A percentile compares a stretch with the other conserved stretches of the same genome.
Conservation (phyloP, 1,140 invertebrate species). For the Dufourea novaeangliae region DNA sequence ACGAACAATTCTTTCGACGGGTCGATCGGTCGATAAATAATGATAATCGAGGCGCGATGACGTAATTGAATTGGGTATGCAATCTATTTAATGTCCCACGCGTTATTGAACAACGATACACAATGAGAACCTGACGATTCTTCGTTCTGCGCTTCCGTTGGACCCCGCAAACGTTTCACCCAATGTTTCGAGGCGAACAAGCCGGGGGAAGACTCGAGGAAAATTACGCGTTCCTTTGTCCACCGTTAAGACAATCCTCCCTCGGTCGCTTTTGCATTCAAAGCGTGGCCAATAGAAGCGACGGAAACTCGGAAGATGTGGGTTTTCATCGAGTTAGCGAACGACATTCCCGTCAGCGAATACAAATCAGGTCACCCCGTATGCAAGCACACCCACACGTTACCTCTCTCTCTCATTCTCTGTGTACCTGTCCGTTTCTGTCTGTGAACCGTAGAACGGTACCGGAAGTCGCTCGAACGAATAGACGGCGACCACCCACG, state of each 20-base stretch:
- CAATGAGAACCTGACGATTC: too few species aligned
- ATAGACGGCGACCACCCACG: constrained; percentile 38
- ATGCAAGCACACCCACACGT: constrained; percentile 7
- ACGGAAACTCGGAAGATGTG: constrained; percentile 61
- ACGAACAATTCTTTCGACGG: too few species aligned
- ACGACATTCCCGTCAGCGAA: constrained; percentile 53
- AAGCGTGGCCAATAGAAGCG: constrained; percentile 55
- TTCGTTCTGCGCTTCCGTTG: not conserved
- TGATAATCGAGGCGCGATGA: too few species aligned
- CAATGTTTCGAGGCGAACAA: constrained; percentile 25
- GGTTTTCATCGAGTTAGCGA: constrained; percentile 65
- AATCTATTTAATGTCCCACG: too few species aligned
- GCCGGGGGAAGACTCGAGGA: constrained; percentile 6
- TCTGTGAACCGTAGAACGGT: constrained; percentile 24
- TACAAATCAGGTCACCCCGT: constrained; percentile 62
- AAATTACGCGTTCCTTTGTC: constrained; percentile 64
- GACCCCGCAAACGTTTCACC: too few species aligned
- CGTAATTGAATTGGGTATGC: too few species aligned
- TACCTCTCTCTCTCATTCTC: too few species aligned
- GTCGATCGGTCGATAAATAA: too few species aligned
- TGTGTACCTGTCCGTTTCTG: constrained; percentile 46
- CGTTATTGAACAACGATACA: too few species aligned
- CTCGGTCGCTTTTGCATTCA: constrained; percentile 58
- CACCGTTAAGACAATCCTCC: constrained; percentile 61
- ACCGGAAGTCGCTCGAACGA: constrained; percentile 47